phyloP scores from a whole-genome alignment of 2,888 invertebrate genomes.

The Conchocele bisecta region DNA sequence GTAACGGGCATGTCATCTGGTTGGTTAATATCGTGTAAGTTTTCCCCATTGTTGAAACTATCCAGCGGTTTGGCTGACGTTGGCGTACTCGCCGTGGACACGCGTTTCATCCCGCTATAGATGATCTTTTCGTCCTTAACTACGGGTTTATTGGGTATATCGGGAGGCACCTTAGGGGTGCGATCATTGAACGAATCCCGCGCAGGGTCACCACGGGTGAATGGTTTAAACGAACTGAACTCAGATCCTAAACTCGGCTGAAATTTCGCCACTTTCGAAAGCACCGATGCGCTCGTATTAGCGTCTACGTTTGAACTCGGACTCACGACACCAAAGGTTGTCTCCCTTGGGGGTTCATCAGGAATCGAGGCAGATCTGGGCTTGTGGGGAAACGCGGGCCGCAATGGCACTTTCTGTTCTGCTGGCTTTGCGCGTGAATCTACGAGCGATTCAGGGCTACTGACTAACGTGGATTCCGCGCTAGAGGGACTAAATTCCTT shows the following conservation, averaged over 20 bases:
- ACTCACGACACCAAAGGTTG: conserved; percentile 32
- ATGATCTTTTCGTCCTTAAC: conserved; percentile 69
- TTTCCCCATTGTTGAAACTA: conserved; percentile 46
- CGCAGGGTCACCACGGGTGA: conserved; percentile 56
- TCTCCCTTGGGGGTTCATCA: conserved; percentile 37
- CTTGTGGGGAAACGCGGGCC: conserved; percentile 65
- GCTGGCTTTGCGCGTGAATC: conserved; percentile 52
- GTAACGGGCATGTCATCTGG: conserved; percentile 61
- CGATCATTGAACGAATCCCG: conserved; percentile 62
- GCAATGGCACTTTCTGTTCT: conserved; percentile 60
- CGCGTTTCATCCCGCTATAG: conserved; percentile 61
- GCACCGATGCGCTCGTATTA: conserved; percentile 59
- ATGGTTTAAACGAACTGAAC: conserved; percentile 63
- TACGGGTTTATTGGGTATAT: conserved; percentile 59
- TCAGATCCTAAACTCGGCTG: conserved; percentile 61
- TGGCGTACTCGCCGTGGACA: conserved; percentile 42
- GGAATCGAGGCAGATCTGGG: conserved; percentile 55
- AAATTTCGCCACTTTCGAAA: conserved; percentile 69
- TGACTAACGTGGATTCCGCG: conserved; percentile 58
- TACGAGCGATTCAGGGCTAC: conserved; percentile 61
- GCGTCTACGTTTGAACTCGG: conserved; percentile 14
- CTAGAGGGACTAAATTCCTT: conserved; percentile 61
- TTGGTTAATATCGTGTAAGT: conserved; percentile 35
- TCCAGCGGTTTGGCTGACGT: conserved; percentile 33
- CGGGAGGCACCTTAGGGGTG: conserved; percentile 56